Percentiles rank a stretch among this genome's conserved stretches.
Evolutionary conservation across 64 coral and sea anemone species (phyloP).

Genomic region (Dendronephthya gigantea): DNA sequence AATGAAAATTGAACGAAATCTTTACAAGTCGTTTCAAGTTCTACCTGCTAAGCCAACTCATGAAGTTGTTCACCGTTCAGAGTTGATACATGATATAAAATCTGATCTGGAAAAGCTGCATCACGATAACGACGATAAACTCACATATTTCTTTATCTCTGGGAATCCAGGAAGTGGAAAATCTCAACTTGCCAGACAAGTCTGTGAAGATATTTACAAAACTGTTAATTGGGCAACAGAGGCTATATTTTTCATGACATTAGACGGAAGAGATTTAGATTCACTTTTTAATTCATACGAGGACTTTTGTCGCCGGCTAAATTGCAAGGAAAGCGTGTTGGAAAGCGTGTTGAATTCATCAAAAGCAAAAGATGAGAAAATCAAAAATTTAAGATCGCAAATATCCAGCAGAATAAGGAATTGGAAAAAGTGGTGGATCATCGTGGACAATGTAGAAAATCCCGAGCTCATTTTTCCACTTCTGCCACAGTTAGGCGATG

Average conservation of each 20-base stretch:
- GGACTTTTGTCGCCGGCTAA: not conserved
- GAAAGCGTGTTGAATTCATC: not conserved
- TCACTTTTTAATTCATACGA: not conserved
- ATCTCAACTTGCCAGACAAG: constrained; percentile 26
- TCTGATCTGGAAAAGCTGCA: not conserved
- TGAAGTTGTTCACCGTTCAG: constrained; percentile 8
- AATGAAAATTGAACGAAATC: constrained; percentile 18
- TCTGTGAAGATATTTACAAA: not conserved
- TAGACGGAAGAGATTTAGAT: not conserved
- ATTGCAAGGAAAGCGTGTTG: not conserved
- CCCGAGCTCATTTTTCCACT: not conserved
- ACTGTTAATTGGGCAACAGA: not conserved
- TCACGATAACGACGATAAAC: not conserved
- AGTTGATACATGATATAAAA: no score
- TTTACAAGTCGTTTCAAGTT: no score
- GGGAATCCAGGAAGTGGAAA: constrained; percentile 46
- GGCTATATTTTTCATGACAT: not conserved
- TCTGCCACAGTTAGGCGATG: not conserved
- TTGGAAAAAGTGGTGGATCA: not conserved
- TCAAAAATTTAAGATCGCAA: not conserved
- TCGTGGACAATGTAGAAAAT: constrained; percentile 17
- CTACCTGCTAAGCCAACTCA: no score
- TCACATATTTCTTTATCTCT: constrained; percentile 34
- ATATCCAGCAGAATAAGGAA: not conserved
- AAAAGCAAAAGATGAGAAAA: not conserved